Percentiles rank a stretch among this genome's conserved stretches.
Evolutionary conservation across 2,113 vertebrate genomes (phyloP).

Genomic region (Ammodramus savannarum): DNA sequence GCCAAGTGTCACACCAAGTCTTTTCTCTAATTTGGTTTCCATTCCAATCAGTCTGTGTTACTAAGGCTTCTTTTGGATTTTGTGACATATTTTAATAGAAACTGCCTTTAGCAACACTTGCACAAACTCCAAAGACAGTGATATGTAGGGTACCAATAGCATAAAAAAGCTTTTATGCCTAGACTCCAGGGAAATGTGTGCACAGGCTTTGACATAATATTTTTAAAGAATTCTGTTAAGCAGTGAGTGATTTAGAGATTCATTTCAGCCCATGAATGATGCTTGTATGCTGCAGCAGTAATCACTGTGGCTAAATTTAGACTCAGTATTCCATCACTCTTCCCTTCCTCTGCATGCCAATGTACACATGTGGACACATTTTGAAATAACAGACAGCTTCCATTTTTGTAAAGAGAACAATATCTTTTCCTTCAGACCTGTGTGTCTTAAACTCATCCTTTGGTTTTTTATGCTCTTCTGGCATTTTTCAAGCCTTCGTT

Average conservation of each 20-base stretch:
- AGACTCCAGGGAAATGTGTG: not conserved
- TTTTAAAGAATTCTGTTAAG: not conserved
- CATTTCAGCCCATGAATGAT: not conserved
- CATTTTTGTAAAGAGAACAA: not conserved
- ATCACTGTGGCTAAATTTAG: not conserved
- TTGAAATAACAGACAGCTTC: not conserved
- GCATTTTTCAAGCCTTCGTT: not conserved
- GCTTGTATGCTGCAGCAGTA: not conserved
- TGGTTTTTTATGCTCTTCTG: not conserved
- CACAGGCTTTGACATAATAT: not conserved
- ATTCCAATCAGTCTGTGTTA: not conserved
- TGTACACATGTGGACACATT: not conserved
- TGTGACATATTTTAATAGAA: not conserved
- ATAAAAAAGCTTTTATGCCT: not conserved
- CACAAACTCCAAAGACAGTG: not conserved
- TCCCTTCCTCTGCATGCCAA: not conserved
- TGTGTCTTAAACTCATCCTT: not conserved
- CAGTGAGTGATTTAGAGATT: not conserved
- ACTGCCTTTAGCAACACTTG: not conserved
- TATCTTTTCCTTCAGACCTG: not conserved
- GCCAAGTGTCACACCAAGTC: not conserved
- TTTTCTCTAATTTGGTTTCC: not conserved
- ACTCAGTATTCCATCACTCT: not conserved
- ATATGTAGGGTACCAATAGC: accelerated
- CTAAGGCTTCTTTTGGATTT: not conserved